These are phyloP conservation scores for Hylaea fasciaria DNA, from an alignment of 2,888 invertebrate genomes.

Conservation along the genomic window DNA sequence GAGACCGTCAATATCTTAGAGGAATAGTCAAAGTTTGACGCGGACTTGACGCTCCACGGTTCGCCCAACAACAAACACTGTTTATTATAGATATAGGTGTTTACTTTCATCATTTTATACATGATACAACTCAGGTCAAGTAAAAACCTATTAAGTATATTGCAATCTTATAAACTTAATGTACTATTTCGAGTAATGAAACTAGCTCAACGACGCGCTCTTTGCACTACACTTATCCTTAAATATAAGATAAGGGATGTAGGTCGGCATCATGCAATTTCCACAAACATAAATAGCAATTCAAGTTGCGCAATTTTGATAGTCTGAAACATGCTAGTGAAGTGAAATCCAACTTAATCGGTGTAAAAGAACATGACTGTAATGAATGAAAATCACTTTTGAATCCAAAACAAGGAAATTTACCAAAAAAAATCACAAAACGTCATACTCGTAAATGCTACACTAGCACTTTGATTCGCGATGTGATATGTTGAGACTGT, in stretches of 20 bases:
- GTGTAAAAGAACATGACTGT: slow-evolving; percentile 5
- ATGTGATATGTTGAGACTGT: too few species aligned
- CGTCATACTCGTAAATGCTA: too few species aligned
- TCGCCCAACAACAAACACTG: slow-evolving; percentile 6
- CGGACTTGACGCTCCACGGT: slow-evolving; percentile 9
- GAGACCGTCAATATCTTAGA: slow-evolving; percentile 57
- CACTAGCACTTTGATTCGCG: too few species aligned
- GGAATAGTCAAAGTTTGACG: slow-evolving; percentile 56
- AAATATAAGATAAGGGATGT: slow-evolving; percentile 58
- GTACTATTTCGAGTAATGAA: slow-evolving; percentile 38
- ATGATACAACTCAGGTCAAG: neutral
- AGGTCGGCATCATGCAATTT: slow-evolving; percentile 67
- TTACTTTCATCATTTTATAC: too few species aligned
- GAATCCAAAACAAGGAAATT: too few species aligned
- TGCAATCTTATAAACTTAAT: slow-evolving; percentile 14
- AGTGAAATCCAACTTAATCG: neutral
- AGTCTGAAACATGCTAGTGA: slow-evolving; percentile 35
- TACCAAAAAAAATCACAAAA: too few species aligned
- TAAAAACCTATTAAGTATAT: too few species aligned
- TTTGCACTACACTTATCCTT: slow-evolving; percentile 56
- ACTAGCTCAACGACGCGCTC: slow-evolving; percentile 54
- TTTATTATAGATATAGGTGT: neutral
- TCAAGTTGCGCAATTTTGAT: slow-evolving; percentile 52
- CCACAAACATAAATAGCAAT: slow-evolving; percentile 49
- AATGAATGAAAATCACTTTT: too few species aligned